Conservation (phyloP, 2,888 invertebrate species). For the Creontiades dilutus region DNA sequence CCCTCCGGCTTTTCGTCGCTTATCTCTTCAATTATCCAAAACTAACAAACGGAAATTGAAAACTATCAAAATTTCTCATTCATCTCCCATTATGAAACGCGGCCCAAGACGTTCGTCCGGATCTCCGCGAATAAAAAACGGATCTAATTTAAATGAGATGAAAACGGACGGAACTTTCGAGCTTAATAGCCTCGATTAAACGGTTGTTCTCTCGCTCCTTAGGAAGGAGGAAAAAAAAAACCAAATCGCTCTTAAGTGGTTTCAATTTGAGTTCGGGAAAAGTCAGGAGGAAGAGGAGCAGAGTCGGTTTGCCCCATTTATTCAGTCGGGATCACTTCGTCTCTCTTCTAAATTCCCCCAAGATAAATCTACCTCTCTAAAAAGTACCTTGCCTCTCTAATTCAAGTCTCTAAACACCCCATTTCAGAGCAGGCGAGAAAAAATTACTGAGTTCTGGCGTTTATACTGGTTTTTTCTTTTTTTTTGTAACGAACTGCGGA, state of each 20-base stretch:
- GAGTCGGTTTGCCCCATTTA: not conserved
- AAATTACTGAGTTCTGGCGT: no score
- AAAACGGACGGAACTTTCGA: not conserved
- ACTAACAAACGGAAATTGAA: no score
- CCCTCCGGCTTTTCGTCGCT: no score
- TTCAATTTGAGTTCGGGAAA: conserved; percentile 24
- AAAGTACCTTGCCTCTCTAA: conserved; percentile 1
- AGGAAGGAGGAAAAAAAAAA: not conserved
- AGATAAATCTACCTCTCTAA: not conserved
- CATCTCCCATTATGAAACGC: no score
- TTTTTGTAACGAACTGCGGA: no score
- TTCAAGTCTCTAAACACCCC: not conserved
- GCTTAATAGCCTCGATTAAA: conserved; percentile 9
- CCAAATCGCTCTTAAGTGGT: conserved; percentile 24
- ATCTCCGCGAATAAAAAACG: not conserved
- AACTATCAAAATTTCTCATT: no score
- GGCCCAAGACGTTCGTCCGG: no score
- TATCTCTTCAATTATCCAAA: no score
- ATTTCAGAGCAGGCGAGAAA: not conserved
- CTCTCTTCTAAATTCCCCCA: not conserved
- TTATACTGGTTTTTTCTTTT: no score
- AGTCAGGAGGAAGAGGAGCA: not conserved
- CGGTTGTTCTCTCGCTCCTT: not conserved
- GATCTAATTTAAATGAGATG: not conserved
- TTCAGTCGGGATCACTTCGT: conserved; percentile 20